phyloP scores from a whole-genome alignment of 2,888 invertebrate species.

The Eupithecia subumbrata region DNA sequence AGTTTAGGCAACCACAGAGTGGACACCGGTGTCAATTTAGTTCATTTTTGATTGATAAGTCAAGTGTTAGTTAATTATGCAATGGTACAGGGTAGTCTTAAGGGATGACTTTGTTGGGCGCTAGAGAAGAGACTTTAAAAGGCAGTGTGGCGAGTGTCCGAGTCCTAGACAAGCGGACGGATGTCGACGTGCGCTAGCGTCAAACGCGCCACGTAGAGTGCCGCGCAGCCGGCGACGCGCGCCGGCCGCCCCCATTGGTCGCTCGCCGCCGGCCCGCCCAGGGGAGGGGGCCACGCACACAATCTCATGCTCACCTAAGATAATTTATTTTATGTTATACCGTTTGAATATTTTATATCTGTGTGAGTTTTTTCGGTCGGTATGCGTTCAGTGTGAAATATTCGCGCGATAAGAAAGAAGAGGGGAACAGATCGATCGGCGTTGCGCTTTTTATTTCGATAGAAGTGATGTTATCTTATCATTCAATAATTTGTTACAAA shows the following conservation, averaged over 20 bases:
- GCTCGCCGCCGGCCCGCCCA: slow-evolving; percentile 73
- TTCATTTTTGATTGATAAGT: background rate
- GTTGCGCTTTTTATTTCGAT: slow-evolving; percentile 80
- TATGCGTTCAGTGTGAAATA: slow-evolving; percentile 84
- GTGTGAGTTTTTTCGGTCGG: slow-evolving; percentile 83
- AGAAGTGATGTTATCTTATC: slow-evolving; percentile 64
- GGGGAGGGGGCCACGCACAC: slow-evolving; percentile 80
- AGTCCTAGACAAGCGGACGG: background rate
- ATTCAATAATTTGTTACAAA: slow-evolving; percentile 41
- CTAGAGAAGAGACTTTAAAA: slow-evolving; percentile 24
- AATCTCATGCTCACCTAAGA: slow-evolving; percentile 79
- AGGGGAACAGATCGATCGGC: slow-evolving; percentile 83
- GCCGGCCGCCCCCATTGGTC: slow-evolving; percentile 84
- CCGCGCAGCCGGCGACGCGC: slow-evolving; percentile 79
- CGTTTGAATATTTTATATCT: slow-evolving; percentile 84
- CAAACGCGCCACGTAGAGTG: slow-evolving; percentile 69
- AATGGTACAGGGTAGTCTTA: background rate
- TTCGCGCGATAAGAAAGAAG: slow-evolving; percentile 84
- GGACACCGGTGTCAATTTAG: background rate
- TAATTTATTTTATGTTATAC: slow-evolving; percentile 84
- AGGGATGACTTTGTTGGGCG: slow-evolving; percentile 44
- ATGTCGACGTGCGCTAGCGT: slow-evolving; percentile 54
- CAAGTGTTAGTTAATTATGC: background rate
- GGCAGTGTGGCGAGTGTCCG: background rate
- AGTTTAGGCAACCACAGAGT: background rate